Percentiles rank a stretch among this genome's conserved stretches.
These are phyloP conservation scores for Stictonetta naevosa DNA, from an alignment of 2,113 vertebrate species.

Conservation along the genomic window DNA sequence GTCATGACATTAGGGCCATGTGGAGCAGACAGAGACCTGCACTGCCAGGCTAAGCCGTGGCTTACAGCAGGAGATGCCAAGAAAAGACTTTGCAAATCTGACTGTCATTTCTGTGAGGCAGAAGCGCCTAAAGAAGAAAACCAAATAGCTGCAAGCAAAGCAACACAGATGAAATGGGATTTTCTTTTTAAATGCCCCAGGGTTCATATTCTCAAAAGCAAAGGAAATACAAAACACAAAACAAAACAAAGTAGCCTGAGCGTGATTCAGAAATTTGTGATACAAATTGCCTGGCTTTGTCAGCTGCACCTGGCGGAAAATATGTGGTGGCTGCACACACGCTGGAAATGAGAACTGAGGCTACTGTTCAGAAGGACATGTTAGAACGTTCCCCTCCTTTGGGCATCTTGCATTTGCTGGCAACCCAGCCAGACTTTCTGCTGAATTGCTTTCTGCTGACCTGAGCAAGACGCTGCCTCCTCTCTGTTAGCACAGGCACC, in stretches of 20 bases:
- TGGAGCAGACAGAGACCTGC: neutral
- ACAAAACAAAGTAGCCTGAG: too few species aligned
- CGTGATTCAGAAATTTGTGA: neutral
- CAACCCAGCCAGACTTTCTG: neutral
- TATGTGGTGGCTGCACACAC: neutral
- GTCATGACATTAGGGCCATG: neutral
- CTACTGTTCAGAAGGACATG: neutral
- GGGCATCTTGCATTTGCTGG: neutral
- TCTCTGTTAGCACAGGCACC: neutral
- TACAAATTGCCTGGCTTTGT: neutral
- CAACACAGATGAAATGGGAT: neutral
- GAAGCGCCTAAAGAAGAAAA: neutral
- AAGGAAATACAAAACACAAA: neutral
- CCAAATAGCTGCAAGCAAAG: neutral
- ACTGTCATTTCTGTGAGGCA: neutral
- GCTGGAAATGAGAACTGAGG: neutral
- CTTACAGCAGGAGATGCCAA: neutral
- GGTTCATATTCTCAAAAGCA: neutral
- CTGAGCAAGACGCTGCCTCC: neutral
- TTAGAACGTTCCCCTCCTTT: neutral
- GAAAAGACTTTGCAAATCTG: neutral
- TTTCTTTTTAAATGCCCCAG: neutral
- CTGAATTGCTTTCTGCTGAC: neutral
- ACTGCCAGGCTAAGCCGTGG: neutral
- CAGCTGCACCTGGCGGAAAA: neutral